A percentile compares a stretch with the other conserved stretches of the same genome.
Evolutionary conservation across 2,888 invertebrate species (phyloP).

Genomic region (Protophormia terraenovae): DNA sequence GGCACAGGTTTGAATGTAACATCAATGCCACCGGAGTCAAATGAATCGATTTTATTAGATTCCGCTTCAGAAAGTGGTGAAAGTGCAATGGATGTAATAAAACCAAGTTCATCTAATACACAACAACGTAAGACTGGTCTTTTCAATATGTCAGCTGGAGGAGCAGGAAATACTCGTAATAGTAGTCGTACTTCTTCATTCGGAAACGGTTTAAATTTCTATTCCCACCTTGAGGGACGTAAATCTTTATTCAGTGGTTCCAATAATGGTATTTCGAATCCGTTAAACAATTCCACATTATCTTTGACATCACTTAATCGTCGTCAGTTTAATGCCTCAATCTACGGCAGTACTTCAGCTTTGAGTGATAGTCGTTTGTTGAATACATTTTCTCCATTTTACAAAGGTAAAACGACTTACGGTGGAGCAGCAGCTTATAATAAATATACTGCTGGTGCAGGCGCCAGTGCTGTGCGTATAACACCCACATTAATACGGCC

Average conservation of each 20-base stretch:
- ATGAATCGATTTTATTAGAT: slow-evolving; percentile 67
- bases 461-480: slow-evolving; percentile 70
- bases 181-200: slow-evolving; percentile 72
- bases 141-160: slow-evolving; percentile 69
- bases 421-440: slow-evolving; percentile 87
- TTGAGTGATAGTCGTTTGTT: slow-evolving; percentile 79
- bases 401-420: slow-evolving; percentile 88
- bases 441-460: slow-evolving; percentile 74
- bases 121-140: slow-evolving; percentile 69
- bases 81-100: slow-evolving; percentile 52
- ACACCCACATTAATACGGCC: slow-evolving; percentile 76
- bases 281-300: slow-evolving; percentile 79
- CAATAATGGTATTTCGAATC: slow-evolving; percentile 70
- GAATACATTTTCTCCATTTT: slow-evolving; percentile 86
- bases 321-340: slow-evolving; percentile 79
- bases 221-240: slow-evolving; percentile 79
- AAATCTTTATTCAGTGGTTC: slow-evolving; percentile 79
- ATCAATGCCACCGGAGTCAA: slow-evolving; percentile 27
- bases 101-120: slow-evolving; percentile 43
- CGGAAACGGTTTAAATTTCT: slow-evolving; percentile 77
- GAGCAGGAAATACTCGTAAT: slow-evolving; percentile 67
- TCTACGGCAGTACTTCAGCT: slow-evolving; percentile 81
- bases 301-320: slow-evolving; percentile 78
- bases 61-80: slow-evolving; percentile 75
- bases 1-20: slow-evolving; percentile 38